Evolutionary conservation across 2,113 vertebrate genomes (phyloP), one percentile per base, ranked within the genome.

Genomic region (Cranoglanis bouderius): DNA sequence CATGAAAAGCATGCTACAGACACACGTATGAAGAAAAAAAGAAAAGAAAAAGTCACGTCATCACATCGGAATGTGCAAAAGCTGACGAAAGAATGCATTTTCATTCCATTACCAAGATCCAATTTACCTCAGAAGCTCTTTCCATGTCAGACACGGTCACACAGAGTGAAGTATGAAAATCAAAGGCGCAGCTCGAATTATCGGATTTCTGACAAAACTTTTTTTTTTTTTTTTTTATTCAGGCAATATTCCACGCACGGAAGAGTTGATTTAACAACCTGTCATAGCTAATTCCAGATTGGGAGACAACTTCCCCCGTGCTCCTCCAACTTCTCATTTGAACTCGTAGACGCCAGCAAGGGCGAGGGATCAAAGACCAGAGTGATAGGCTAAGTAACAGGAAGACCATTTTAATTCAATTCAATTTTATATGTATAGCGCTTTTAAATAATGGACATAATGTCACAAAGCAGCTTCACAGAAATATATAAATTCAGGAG

Each of bases 201-300:
- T 75, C 51, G 7, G 81, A 74, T 87, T 82, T 87, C 67, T 74
- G 59, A 87, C 78, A 83, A 78, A 84, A 46, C 57, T 85, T 82
- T 13, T 72, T 70, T 43, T 43, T 77, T 75, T 78, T 51, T 53
- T 80, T 53, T 13, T 21, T 0, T 74, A 55, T 21, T 85, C 43
- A 57, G 82, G 75, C 77, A 82, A 88, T 85, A 82, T 81, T 89
- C 75, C 77, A 89, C n/a, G 77, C 90, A 82, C 46, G 38, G 77
- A 87, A 63, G 38, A 88, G 43, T 88, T 88, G 85, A 81, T 91
- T 87, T 88, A 91, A 89, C 86, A 89, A 82, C 85, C 85, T 85
- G 74, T 84, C 88, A 75, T n/a, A 63, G 75, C 35, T 85, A 82
- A 85, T 89, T 89, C 63, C 67, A 61, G 84, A 87, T 19, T 82